Base-by-base conservation (phyloP, 92 coral and sea anemone genomes). In the Pocillopora grandis region DNA sequence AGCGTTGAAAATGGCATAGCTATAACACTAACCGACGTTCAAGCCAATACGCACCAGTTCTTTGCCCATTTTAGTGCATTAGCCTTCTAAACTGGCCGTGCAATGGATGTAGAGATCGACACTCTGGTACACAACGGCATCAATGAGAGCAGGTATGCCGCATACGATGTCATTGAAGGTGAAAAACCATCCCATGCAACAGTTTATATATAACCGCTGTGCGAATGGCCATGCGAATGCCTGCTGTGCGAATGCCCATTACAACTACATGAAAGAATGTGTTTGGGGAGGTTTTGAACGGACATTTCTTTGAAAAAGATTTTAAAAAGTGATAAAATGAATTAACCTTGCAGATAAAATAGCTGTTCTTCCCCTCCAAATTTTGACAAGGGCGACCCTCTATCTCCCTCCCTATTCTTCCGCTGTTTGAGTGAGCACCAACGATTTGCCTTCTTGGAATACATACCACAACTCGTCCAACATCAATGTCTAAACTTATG, bases 401-500 rank as follows among this genome's bases (percentile, higher is more conserved):
- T 42, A 42, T 42, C 8, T 8, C 8, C 52, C 7, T 42, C 4
- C 4, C 52, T 3, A 3, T 42, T 42, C 8, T 7, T 42, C 52
- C 8, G 8, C 8, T 42, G 52, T 27, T 42, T 42, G 8, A 42
- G 52, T 42, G 52, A 42, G 52, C 52, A 42, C 52, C 52, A 42
- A 42, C 52, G 4, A 42, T 42, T 42, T 42, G 5, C 52, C 52
- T 42, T 42, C 52, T 42, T 2, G 4, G 52, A 3, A 3, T 27
- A 9, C 83, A 75, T 76, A 87, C 90, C 35, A 75, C 76, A 10
- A 88, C 60, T 49, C 61, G 80, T 27, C 91, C 91, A 52, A 67
- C 49, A 69, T 88, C 85, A 52, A 64, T 71, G 70, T 69, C 88
- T 33, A 62, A 81, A 58, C 83, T 84, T 31, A 52, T 35, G 69